These are phyloP conservation scores for Melitaea cinxia DNA, from an alignment of 1,140 invertebrate genomes.

Conservation along the genomic window DNA sequence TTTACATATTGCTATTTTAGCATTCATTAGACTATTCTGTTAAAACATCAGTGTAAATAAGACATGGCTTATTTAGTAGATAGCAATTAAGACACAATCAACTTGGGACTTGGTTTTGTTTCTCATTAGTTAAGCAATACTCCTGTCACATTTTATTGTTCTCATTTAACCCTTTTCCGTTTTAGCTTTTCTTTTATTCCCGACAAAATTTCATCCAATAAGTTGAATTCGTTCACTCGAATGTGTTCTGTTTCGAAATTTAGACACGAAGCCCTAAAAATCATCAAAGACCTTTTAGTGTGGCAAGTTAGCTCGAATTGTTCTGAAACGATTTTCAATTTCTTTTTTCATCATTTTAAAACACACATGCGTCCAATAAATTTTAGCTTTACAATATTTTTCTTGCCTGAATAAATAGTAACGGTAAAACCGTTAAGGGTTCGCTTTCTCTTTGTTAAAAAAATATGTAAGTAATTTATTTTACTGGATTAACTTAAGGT, in stretches of 20 bases:
- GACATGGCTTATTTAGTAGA: neutral
- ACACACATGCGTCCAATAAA: neutral
- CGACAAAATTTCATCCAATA: conserved; percentile 27
- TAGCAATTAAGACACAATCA: conserved; percentile 3
- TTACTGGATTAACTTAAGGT: too few relatives aligned
- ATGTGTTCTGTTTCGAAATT: conserved; percentile 30
- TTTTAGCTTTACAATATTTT: neutral
- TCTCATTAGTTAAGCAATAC: neutral
- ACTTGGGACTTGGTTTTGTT: neutral
- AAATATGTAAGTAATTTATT: too few relatives aligned
- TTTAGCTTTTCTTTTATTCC: conserved; percentile 30
- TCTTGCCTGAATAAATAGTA: too few relatives aligned
- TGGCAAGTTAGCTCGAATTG: conserved; percentile 1
- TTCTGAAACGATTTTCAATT: neutral
- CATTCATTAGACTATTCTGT: neutral
- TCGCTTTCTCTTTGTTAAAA: too few relatives aligned
- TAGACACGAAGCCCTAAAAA: conserved; percentile 28
- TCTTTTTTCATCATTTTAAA: conserved; percentile 3
- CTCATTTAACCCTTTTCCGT: conserved; percentile 31
- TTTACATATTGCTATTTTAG: too few relatives aligned
- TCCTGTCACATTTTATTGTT: conserved; percentile 30
- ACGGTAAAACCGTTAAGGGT: too few relatives aligned
- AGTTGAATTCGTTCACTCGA: conserved; percentile 37
- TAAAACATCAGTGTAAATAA: neutral
- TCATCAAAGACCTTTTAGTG: conserved; percentile 25